Conservation (phyloP, 2,888 invertebrate species). For the Sicus ferrugineus region DNA sequence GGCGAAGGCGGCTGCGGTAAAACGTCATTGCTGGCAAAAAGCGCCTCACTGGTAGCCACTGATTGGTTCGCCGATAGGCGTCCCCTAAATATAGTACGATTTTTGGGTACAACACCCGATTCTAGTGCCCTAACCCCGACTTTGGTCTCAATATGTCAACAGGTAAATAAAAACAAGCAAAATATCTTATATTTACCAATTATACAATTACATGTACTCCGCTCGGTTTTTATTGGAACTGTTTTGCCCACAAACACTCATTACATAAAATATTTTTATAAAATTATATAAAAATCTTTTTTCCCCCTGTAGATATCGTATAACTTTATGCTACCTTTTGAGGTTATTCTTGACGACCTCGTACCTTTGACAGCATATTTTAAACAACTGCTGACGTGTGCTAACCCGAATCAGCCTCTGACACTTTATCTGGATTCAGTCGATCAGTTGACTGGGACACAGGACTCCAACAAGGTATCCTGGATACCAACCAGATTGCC, state of each 20-base stretch:
- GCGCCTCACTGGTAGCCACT: slow-evolving; percentile 80
- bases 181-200: too few species aligned
- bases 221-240: too few species aligned
- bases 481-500: slow-evolving; percentile 95
- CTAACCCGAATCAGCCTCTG: slow-evolving; percentile 83
- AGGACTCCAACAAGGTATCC: slow-evolving; percentile 93
- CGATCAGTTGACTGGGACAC: slow-evolving; percentile 94
- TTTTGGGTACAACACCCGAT: slow-evolving; percentile 96
- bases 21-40: slow-evolving; percentile 92
- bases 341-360: slow-evolving; percentile 94
- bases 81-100: slow-evolving; percentile 88
- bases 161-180: slow-evolving; percentile 69
- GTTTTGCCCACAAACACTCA: too few species aligned
- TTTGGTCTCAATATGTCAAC: slow-evolving; percentile 93
- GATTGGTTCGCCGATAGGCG: slow-evolving; percentile 78
- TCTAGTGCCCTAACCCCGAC: slow-evolving; percentile 94
- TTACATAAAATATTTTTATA: too few species aligned
- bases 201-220: too few species aligned
- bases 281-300: neutral
- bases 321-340: slow-evolving; percentile 89
- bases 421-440: slow-evolving; percentile 94
- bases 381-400: slow-evolving; percentile 88
- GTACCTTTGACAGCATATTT: slow-evolving; percentile 96
- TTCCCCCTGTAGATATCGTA: slow-evolving; percentile 77
- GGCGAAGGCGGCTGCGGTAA: slow-evolving; percentile 98